These are phyloP conservation scores for Acromyrmex heyeri DNA, from an alignment of 1,140 invertebrate genomes.

Conservation along the genomic window DNA sequence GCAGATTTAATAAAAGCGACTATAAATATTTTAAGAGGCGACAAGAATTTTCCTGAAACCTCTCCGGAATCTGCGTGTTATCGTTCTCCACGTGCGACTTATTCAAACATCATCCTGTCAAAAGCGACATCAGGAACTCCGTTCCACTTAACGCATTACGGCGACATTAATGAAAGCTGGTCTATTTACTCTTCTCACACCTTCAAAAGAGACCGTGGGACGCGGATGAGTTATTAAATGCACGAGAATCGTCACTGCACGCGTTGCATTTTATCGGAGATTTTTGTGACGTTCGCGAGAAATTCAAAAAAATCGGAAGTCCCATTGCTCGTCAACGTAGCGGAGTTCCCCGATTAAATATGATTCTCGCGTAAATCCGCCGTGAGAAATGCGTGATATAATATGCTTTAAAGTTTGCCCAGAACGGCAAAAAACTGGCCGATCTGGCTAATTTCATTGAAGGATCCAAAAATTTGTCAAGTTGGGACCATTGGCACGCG, in stretches of 20 bases:
- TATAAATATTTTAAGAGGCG: background rate
- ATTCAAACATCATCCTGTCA: slow-evolving; percentile 20
- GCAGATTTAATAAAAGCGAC: background rate
- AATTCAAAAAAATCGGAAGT: slow-evolving; percentile 68
- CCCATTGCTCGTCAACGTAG: slow-evolving; percentile 63
- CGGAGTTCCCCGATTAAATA: slow-evolving; percentile 70
- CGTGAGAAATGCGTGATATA: slow-evolving; percentile 40
- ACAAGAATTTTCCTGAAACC: background rate
- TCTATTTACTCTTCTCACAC: slow-evolving; percentile 55
- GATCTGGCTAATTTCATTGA: background rate
- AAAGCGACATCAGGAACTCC: slow-evolving; percentile 31
- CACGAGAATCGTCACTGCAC: background rate
- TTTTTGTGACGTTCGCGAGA: slow-evolving; percentile 28
- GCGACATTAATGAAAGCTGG: slow-evolving; percentile 61
- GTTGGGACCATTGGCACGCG: too few relatives aligned
- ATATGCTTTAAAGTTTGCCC: slow-evolving; percentile 33
- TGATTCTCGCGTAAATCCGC: slow-evolving; percentile 69
- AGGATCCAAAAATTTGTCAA: too few relatives aligned
- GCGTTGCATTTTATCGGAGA: slow-evolving; percentile 69
- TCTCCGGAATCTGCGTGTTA: slow-evolving; percentile 17
- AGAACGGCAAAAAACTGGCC: background rate
- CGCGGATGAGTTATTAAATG: slow-evolving; percentile 25
- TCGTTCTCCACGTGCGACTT: slow-evolving; percentile 11
- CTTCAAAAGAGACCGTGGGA: background rate
- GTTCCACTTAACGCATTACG: slow-evolving; percentile 52